These are phyloP conservation scores for Olivierus martensii DNA, from an alignment of 1,140 invertebrate species.

Conservation along the genomic window DNA sequence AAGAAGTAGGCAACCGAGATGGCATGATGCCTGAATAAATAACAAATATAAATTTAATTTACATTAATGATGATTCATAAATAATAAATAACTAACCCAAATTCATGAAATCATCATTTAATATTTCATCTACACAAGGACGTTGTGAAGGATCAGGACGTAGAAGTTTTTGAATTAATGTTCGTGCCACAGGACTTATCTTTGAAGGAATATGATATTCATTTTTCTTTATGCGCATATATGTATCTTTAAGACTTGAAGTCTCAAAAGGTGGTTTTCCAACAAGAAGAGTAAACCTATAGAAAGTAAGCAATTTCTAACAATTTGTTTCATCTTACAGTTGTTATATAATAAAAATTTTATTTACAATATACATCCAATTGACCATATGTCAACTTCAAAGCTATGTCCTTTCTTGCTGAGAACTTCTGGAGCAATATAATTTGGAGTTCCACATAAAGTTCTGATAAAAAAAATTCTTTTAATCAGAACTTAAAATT, in stretches of 20 bases:
- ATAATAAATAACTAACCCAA: conserved; percentile 27
- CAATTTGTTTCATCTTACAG: background rate
- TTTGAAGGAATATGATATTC: conserved; percentile 43
- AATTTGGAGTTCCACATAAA: conserved; percentile 51
- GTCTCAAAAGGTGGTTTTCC: conserved; percentile 56
- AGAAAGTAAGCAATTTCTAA: background rate
- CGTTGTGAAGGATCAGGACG: conserved; percentile 39
- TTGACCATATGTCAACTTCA: conserved; percentile 45
- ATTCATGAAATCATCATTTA: conserved; percentile 42
- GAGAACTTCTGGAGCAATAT: conserved; percentile 51
- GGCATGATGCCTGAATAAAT: conserved; percentile 57
- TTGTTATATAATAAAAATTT: background rate
- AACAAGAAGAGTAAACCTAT: conserved; percentile 44
- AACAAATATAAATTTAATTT: background rate
- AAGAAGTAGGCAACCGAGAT: conserved; percentile 63
- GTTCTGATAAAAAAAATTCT: conserved; percentile 30
- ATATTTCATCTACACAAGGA: conserved; percentile 40
- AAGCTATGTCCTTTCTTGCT: conserved; percentile 48
- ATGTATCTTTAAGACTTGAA: conserved; percentile 44
- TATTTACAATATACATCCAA: conserved; percentile 28
- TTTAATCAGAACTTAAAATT: background rate
- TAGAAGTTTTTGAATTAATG: conserved; percentile 40
- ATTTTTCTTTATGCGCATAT: conserved; percentile 44
- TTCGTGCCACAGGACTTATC: conserved; percentile 33
- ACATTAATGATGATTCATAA: background rate